These are phyloP conservation scores for Lacerta bilineata DNA, from an alignment of 2,797 vertebrate genomes.

Conservation along the genomic window DNA sequence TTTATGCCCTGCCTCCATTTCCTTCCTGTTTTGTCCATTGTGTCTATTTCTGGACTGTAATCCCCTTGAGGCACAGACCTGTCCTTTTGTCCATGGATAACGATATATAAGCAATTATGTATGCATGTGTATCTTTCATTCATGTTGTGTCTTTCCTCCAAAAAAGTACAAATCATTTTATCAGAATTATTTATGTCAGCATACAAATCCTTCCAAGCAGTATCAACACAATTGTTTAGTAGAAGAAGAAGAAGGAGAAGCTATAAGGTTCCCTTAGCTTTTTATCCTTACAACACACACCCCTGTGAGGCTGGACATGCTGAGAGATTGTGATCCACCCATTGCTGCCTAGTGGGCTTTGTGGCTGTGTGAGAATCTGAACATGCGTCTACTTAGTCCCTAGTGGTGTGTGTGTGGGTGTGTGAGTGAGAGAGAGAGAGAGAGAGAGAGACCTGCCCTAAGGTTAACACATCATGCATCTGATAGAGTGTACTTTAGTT, in stretches of 20 bases:
- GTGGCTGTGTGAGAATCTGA: background rate
- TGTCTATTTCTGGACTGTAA: background rate
- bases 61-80: too few species aligned
- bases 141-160: background rate
- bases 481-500: background rate
- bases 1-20: background rate
- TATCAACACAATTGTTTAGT: too few species aligned
- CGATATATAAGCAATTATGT: background rate
- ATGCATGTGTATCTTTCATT: background rate
- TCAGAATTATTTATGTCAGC: too few species aligned
- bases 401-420: too few species aligned
- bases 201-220: too few species aligned
- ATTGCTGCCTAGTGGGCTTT: background rate
- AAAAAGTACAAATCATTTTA: too few species aligned
- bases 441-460: background rate
- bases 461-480: background rate
- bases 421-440: too few species aligned
- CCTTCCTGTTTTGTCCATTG: background rate
- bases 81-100: background rate
- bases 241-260: too few species aligned
- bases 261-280: background rate
- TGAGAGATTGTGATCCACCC: background rate
- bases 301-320: background rate
- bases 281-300: background rate
- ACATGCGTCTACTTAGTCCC: background rate